phyloP scores from a whole-genome alignment of 2,888 invertebrate species.

The Leucoma salicis region DNA sequence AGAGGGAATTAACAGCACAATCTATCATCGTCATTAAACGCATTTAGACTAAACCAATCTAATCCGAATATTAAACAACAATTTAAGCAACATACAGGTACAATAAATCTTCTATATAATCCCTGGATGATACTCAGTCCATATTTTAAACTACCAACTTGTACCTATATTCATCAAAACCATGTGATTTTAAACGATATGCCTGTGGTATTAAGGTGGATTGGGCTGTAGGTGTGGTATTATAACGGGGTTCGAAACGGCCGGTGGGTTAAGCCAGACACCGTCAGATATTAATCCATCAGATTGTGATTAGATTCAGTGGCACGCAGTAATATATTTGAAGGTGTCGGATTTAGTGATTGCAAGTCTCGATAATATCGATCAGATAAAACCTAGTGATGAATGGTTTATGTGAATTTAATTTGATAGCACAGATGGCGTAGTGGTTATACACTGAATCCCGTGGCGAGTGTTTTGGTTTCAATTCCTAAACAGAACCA shows the following conservation, averaged over 20 bases:
- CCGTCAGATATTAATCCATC: slow-evolving; percentile 76
- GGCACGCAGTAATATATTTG: slow-evolving; percentile 78
- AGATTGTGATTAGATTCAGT: slow-evolving; percentile 79
- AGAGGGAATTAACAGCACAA: slow-evolving; percentile 9
- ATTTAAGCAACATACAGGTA: slow-evolving; percentile 69
- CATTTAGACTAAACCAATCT: slow-evolving; percentile 30
- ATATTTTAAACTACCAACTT: slow-evolving; percentile 35
- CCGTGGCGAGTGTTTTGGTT: too few species aligned
- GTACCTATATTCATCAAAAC: slow-evolving; percentile 2
- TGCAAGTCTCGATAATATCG: slow-evolving; percentile 33
- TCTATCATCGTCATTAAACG: slow-evolving; percentile 38
- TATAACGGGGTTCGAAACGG: slow-evolving; percentile 54
- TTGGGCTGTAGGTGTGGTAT: slow-evolving; percentile 12
- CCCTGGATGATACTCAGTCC: slow-evolving; percentile 34
- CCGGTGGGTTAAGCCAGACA: slow-evolving; percentile 58
- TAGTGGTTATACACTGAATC: too few species aligned
- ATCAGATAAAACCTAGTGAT: background rate
- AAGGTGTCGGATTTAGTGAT: slow-evolving; percentile 58
- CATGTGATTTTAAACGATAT: slow-evolving; percentile 31
- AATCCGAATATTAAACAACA: slow-evolving; percentile 72
- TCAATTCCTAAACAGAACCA: too few species aligned
- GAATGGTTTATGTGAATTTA: background rate
- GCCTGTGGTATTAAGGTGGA: slow-evolving; percentile 19
- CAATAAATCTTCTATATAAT: slow-evolving; percentile 70
- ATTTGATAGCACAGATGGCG: too few species aligned